phyloP scores from a whole-genome alignment of 2,888 invertebrate species.

The Caenorhabditis parvicauda region DNA sequence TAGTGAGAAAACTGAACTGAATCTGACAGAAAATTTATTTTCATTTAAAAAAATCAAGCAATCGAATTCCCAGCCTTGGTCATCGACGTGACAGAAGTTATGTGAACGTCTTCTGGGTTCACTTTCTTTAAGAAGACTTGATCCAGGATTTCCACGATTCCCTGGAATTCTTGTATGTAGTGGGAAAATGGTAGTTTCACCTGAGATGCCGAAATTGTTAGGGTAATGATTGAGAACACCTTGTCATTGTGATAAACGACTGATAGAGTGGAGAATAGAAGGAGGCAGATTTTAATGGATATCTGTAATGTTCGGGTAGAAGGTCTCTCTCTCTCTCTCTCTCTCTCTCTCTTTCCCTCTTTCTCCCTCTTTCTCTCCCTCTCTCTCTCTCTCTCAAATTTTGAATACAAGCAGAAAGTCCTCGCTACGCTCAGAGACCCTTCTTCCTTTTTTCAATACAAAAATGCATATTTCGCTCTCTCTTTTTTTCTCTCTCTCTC shows the following conservation, averaged over 20 bases:
- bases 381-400: too few relatives aligned
- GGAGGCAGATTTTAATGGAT: slow-evolving; percentile 38
- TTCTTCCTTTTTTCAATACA: too few relatives aligned
- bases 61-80: background rate
- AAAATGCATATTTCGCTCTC: too few relatives aligned
- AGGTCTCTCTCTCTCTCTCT: background rate
- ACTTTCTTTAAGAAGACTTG: slow-evolving; percentile 41
- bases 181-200: slow-evolving; percentile 5
- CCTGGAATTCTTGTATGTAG: slow-evolving; percentile 19
- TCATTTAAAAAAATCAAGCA: background rate
- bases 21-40: background rate
- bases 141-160: slow-evolving; percentile 45
- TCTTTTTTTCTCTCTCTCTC: too few relatives aligned
- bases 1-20: background rate
- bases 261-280: slow-evolving; percentile 44
- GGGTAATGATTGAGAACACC: slow-evolving; percentile 39
- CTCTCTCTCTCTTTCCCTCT: too few relatives aligned
- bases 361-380: too few relatives aligned
- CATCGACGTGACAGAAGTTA: slow-evolving; percentile 12
- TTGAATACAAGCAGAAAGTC: too few relatives aligned
- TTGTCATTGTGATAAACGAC: slow-evolving; percentile 45
- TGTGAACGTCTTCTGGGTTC: slow-evolving; percentile 32
- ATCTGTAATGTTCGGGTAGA: slow-evolving; percentile 23
- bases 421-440: too few relatives aligned
- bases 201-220: slow-evolving; percentile 41